A percentile compares a stretch with the other conserved stretches of the same genome.
Conservation (phyloP, 2,113 vertebrate species). For the Chitala chitala region DNA sequence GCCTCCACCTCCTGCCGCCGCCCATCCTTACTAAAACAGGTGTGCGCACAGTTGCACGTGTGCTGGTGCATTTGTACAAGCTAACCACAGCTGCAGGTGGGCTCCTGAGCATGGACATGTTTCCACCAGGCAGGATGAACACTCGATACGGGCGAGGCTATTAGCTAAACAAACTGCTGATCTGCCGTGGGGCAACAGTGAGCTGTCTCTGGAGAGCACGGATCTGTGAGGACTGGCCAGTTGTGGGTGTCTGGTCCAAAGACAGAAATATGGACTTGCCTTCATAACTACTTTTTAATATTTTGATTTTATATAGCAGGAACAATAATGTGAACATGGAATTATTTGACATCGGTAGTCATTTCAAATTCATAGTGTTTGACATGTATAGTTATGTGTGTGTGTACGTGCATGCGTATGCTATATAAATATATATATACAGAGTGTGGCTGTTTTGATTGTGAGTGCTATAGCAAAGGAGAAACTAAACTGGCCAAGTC, state of each 20-base stretch:
- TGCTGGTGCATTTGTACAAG: neutral
- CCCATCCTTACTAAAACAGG: neutral
- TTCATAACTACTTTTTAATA: too few species aligned
- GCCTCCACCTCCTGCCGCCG: neutral
- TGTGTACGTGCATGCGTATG: neutral
- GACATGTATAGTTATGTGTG: neutral
- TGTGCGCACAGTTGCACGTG: neutral
- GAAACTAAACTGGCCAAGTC: neutral
- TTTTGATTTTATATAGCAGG: too few species aligned
- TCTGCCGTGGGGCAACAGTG: too few species aligned
- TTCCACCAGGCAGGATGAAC: too few species aligned
- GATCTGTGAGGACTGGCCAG: too few species aligned
- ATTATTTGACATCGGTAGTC: too few species aligned
- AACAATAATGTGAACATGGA: too few species aligned
- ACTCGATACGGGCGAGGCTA: neutral
- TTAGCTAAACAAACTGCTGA: neutral
- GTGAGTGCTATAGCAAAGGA: neutral
- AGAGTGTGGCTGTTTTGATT: neutral
- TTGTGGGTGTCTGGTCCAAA: too few species aligned
- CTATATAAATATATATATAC: neutral
- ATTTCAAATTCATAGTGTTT: too few species aligned
- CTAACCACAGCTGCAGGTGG: neutral
- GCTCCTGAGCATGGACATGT: too few species aligned
- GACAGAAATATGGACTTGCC: too few species aligned
- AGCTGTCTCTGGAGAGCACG: too few species aligned